Percentiles rank a stretch among this genome's conserved stretches.
These are phyloP conservation scores for Charanyca ferruginea DNA, from an alignment of 2,888 invertebrate species.

Conservation along the genomic window DNA sequence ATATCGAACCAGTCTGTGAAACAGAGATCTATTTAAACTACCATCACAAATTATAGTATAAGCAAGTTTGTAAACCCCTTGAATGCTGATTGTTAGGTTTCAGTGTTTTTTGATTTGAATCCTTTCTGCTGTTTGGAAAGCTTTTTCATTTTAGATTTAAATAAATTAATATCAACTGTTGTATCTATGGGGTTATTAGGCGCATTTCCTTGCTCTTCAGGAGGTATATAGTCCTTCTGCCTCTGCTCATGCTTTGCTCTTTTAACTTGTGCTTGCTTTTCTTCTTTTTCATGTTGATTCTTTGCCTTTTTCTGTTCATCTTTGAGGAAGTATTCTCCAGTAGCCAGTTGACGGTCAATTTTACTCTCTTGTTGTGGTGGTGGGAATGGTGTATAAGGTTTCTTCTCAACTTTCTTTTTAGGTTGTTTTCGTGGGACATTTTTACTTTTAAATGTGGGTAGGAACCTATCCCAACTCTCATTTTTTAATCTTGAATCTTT, in stretches of 20 bases:
- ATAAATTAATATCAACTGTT: conserved; percentile 92
- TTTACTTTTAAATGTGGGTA: conserved; percentile 97
- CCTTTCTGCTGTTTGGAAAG: conserved; percentile 89
- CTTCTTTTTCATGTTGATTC: conserved; percentile 94
- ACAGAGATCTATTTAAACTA: neutral
- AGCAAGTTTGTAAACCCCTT: neutral
- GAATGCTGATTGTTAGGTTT: conserved; percentile 1
- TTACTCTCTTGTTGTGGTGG: conserved; percentile 98
- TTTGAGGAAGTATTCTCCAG: conserved; percentile 99
- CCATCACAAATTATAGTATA: conserved; percentile 4
- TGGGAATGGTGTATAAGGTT: conserved; percentile 99
- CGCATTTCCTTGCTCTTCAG: conserved; percentile 90
- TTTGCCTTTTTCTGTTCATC: conserved; percentile 95
- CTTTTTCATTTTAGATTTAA: conserved; percentile 95
- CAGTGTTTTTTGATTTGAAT: conserved; percentile 58
- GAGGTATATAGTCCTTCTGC: conserved; percentile 96
- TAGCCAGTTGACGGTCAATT: conserved; percentile 97
- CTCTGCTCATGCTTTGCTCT: conserved; percentile 94
- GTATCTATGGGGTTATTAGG: conserved; percentile 70
- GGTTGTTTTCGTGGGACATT: conserved; percentile 97
- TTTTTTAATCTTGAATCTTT: conserved; percentile 97
- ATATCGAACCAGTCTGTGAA: neutral
- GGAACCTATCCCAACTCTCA: conserved; percentile 99
- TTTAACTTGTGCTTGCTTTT: conserved; percentile 94
- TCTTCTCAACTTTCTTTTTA: conserved; percentile 96